Percentiles rank a stretch among this genome's conserved stretches.
These are phyloP conservation scores for Chirona hameri DNA, from an alignment of 2,888 invertebrate genomes.

Conservation along the genomic window DNA sequence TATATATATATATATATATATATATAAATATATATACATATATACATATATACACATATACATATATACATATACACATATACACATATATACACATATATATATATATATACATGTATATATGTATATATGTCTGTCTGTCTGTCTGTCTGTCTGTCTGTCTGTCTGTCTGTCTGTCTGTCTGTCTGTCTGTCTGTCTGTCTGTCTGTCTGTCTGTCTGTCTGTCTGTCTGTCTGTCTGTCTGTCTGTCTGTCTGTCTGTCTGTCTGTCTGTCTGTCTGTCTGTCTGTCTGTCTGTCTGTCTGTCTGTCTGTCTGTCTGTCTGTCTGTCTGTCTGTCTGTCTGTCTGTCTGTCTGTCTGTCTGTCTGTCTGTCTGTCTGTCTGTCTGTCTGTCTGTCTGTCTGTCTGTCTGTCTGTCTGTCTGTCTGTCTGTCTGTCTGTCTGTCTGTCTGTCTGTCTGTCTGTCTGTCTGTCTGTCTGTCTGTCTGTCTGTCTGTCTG, in stretches of 20 bases:
- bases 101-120: not conserved
- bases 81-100: not conserved
- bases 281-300: not conserved
- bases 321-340: not conserved
- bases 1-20: too few species aligned
- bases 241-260: not conserved
- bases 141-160: not conserved
- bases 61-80: too few species aligned
- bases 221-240: not conserved
- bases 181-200: not conserved
- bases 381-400: not conserved
- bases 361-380: not conserved
- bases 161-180: not conserved
- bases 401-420: not conserved
- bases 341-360: not conserved
- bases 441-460: not conserved
- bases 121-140: too few species aligned
- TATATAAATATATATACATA: too few species aligned
- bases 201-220: not conserved
- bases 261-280: not conserved
- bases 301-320: not conserved
- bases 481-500: too few species aligned
- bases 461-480: not conserved
- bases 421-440: not conserved
- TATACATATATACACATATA: too few species aligned